Evolutionary conservation across 2,888 invertebrate species (phyloP).

Genomic region (Xestia rhomboidea): DNA sequence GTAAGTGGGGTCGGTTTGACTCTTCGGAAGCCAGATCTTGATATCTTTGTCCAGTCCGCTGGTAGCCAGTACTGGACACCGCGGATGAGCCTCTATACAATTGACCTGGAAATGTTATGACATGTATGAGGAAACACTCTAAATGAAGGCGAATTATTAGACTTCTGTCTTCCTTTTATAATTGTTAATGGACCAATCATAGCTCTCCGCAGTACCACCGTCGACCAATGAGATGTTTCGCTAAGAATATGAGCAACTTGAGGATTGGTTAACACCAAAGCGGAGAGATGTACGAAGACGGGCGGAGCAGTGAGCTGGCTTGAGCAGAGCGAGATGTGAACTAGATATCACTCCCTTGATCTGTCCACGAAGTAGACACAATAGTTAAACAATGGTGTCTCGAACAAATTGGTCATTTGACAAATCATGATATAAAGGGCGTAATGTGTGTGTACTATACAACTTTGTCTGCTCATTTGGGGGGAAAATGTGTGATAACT

Average conservation of each 20-base stretch:
- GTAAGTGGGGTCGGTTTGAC: slow-evolving; percentile 90
- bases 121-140: neutral
- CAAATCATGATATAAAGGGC: no score
- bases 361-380: no score
- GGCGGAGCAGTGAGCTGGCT: neutral
- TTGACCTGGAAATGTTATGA: slow-evolving; percentile 92
- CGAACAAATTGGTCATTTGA: no score
- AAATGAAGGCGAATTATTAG: neutral
- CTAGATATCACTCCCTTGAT: no score
- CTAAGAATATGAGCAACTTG: neutral
- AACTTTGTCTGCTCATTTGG: no score
- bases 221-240: neutral
- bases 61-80: slow-evolving; percentile 96
- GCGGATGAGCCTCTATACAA: slow-evolving; percentile 97
- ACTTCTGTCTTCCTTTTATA: neutral
- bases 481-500: no score
- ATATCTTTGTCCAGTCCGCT: slow-evolving; percentile 97
- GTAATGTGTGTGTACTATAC: accelerated
- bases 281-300: neutral
- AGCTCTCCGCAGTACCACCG: neutral
- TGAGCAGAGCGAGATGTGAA: neutral
- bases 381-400: no score
- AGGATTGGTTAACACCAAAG: neutral
- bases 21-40: slow-evolving; percentile 97
- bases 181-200: neutral